phyloP scores from a whole-genome alignment of 2,113 vertebrate species.

The Poeciliopsis prolifica region DNA sequence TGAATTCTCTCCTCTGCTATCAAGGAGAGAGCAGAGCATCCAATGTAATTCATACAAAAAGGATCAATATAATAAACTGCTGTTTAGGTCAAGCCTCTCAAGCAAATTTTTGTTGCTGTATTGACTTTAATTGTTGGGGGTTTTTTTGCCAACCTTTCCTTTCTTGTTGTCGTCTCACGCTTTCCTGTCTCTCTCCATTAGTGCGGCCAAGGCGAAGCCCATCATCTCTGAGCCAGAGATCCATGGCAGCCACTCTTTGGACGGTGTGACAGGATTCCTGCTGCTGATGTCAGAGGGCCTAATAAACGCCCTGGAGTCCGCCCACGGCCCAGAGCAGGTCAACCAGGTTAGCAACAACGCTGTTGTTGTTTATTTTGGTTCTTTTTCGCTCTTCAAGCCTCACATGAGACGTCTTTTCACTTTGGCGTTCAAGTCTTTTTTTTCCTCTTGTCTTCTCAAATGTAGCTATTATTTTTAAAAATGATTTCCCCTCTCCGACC shows the following conservation, averaged over 20 bases:
- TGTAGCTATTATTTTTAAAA: background rate
- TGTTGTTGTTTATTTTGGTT: background rate
- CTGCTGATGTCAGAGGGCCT: constrained; percentile 96
- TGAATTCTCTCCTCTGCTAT: constrained; percentile 19
- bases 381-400: background rate
- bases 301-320: constrained; percentile 93
- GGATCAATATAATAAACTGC: constrained; percentile 9
- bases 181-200: constrained; percentile 51
- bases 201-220: constrained; percentile 89
- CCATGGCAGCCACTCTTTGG: constrained; percentile 87
- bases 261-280: constrained; percentile 91
- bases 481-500: constrained; percentile 9
- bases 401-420: background rate
- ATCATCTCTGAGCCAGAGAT: constrained; percentile 95
- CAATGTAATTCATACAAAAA: constrained; percentile 6
- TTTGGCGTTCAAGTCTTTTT: background rate
- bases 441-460: background rate
- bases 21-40: constrained; percentile 33
- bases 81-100: constrained; percentile 4
- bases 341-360: constrained; percentile 86
- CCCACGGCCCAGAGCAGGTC: constrained; percentile 94
- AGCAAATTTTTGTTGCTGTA: background rate
- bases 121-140: background rate
- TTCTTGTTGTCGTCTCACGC: background rate
- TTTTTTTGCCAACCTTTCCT: background rate